phyloP scores from a whole-genome alignment of 1,140 invertebrate species.

The Magallana gigas region DNA sequence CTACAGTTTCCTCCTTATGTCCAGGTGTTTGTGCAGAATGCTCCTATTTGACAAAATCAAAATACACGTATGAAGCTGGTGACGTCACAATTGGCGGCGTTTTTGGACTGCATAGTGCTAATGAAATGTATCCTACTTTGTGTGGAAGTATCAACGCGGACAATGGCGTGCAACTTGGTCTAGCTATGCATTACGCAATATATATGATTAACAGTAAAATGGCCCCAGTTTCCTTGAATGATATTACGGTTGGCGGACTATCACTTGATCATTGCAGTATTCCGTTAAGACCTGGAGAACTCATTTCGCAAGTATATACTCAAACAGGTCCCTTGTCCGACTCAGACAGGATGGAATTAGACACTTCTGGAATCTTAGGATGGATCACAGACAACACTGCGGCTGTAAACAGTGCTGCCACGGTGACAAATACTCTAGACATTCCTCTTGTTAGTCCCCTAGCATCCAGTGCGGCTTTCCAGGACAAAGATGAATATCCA shows the following conservation, averaged over 20 bases:
- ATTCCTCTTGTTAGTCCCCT: conserved; percentile 71
- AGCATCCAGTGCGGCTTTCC: conserved; percentile 85
- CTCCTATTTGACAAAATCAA: conserved; percentile 58
- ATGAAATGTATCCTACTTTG: conserved; percentile 59
- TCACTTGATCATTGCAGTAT: conserved; percentile 73
- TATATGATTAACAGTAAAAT: conserved; percentile 84
- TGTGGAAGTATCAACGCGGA: conserved; percentile 79
- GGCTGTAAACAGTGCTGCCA: conserved; percentile 62
- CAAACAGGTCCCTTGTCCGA: conserved; percentile 57
- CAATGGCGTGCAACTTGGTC: conserved; percentile 83
- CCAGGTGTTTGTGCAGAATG: conserved; percentile 64
- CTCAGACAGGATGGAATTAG: conserved; percentile 49
- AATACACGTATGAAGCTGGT: conserved; percentile 57
- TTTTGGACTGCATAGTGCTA: conserved; percentile 65
- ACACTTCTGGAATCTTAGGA: conserved; percentile 57
- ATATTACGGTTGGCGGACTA: conserved; percentile 68
- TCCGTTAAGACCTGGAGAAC: conserved; percentile 59
- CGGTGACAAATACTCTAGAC: conserved; percentile 65
- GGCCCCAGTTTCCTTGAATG: conserved; percentile 67
- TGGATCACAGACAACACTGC: conserved; percentile 73
- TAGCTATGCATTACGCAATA: conserved; percentile 90
- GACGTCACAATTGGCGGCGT: conserved; percentile 71
- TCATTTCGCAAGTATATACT: conserved; percentile 69
- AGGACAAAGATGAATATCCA: conserved; percentile 86
- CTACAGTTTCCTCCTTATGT: conserved; percentile 57